A percentile compares a stretch with the other conserved stretches of the same genome.
These are phyloP conservation scores for Macrosteles quadrilineatus DNA, from an alignment of 1,140 invertebrate species.

Conservation along the genomic window DNA sequence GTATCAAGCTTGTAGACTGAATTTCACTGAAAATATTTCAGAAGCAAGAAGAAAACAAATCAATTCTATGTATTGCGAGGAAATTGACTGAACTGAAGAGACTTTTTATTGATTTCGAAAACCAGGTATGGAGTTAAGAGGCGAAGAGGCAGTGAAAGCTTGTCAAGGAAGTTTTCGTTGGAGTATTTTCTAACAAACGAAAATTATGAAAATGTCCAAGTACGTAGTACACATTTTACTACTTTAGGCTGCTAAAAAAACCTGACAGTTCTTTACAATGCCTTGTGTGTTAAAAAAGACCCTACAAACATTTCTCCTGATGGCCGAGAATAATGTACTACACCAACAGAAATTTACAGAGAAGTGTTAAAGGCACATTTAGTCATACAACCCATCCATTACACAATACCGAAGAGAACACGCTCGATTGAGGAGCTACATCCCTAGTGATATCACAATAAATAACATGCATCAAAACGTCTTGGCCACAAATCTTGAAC, in stretches of 20 bases:
- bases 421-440: slow-evolving; percentile 34
- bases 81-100: neutral
- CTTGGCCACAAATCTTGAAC: slow-evolving; percentile 24
- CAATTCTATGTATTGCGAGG: neutral
- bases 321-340: slow-evolving; percentile 13
- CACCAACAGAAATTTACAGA: slow-evolving; percentile 1
- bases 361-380: slow-evolving; percentile 30
- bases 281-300: neutral
- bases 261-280: slow-evolving; percentile 15
- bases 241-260: slow-evolving; percentile 23
- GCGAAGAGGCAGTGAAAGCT: too few relatives aligned
- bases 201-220: too few relatives aligned
- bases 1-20: neutral
- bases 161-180: too few relatives aligned
- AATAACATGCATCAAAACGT: slow-evolving; percentile 38
- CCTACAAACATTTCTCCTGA: neutral
- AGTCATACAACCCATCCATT: slow-evolving; percentile 37
- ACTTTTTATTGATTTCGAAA: slow-evolving; percentile 8
- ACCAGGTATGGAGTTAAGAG: too few relatives aligned
- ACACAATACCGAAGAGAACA: slow-evolving; percentile 39
- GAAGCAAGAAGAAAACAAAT: too few relatives aligned
- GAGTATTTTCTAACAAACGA: too few relatives aligned
- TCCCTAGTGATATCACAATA: slow-evolving; percentile 36
- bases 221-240: slow-evolving; percentile 28
- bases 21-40: neutral